These are phyloP conservation scores for Drosophila rufa DNA, from an alignment of 1,140 invertebrate species.

Conservation along the genomic window DNA sequence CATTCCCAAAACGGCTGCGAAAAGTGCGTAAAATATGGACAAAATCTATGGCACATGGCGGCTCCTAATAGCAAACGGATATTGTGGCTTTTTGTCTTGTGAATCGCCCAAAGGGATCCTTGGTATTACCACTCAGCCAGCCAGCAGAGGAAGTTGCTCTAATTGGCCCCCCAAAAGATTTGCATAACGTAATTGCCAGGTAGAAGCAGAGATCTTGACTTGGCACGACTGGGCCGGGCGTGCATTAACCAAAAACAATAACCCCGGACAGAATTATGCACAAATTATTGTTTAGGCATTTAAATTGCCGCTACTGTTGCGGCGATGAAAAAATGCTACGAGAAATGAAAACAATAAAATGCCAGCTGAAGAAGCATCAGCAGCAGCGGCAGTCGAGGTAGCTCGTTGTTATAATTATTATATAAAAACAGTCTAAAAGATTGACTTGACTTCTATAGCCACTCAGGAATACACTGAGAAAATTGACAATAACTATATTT, in stretches of 20 bases:
- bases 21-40: slow-evolving; percentile 69
- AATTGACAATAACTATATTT: not conserved
- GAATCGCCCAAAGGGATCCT: slow-evolving; percentile 29
- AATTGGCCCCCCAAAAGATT: slow-evolving; percentile 68
- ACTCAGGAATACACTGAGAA: slow-evolving; percentile 15
- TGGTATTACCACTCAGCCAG: not conserved
- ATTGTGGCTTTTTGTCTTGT: slow-evolving; percentile 72
- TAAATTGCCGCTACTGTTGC: slow-evolving; percentile 61
- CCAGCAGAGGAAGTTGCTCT: slow-evolving; percentile 56
- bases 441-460: slow-evolving; percentile 75
- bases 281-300: slow-evolving; percentile 83
- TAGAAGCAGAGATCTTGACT: slow-evolving; percentile 28
- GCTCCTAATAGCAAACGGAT: slow-evolving; percentile 77
- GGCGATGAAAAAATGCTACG: slow-evolving; percentile 25
- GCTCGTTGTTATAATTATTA: slow-evolving; percentile 81
- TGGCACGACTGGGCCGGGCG: slow-evolving; percentile 51
- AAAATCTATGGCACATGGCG: slow-evolving; percentile 47
- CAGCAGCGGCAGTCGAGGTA: slow-evolving; percentile 36
- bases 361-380: slow-evolving; percentile 57
- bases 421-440: slow-evolving; percentile 81
- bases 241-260: slow-evolving; percentile 82
- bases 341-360: slow-evolving; percentile 76
- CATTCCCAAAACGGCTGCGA: slow-evolving; percentile 61
- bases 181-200: slow-evolving; percentile 69
- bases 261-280: slow-evolving; percentile 68